Evolutionary conservation across 2,888 invertebrate species (phyloP).

Genomic region (Tetragonisca angustula): DNA sequence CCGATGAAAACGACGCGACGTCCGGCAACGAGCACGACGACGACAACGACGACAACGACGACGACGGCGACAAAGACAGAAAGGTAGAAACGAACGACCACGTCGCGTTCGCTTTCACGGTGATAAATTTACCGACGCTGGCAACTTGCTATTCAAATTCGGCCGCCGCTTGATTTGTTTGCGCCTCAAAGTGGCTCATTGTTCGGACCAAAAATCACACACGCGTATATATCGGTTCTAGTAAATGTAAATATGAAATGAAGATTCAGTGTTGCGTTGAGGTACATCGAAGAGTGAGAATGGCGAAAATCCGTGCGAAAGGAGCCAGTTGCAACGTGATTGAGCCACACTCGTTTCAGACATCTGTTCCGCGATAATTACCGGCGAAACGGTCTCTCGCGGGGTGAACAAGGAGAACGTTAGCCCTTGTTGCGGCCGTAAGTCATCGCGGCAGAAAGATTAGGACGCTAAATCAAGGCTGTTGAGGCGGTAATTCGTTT

Average conservation of each 20-base stretch:
- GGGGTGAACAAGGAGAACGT: conserved; percentile 19
- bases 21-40: background rate
- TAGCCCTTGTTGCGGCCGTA: conserved; percentile 40
- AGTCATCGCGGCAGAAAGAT: conserved; percentile 58
- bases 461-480: conserved; percentile 52
- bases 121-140: conserved; percentile 36
- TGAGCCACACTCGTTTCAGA: conserved; percentile 30
- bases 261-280: background rate
- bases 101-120: conserved; percentile 20
- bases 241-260: background rate
- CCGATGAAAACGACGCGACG: conserved; percentile 44
- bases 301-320: background rate
- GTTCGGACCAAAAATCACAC: too few relatives aligned
- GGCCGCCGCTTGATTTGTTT: conserved; percentile 28
- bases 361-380: conserved; percentile 50
- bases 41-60: background rate
- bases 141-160: conserved; percentile 24
- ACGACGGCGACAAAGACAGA: background rate
- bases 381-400: conserved; percentile 33
- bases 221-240: too few relatives aligned
- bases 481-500: conserved; percentile 55
- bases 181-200: background rate
- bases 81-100: background rate
- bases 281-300: background rate
- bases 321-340: conserved; percentile 8